Conservation (phyloP, 2,113 vertebrate species). For the Pseudonaja textilis region DNA sequence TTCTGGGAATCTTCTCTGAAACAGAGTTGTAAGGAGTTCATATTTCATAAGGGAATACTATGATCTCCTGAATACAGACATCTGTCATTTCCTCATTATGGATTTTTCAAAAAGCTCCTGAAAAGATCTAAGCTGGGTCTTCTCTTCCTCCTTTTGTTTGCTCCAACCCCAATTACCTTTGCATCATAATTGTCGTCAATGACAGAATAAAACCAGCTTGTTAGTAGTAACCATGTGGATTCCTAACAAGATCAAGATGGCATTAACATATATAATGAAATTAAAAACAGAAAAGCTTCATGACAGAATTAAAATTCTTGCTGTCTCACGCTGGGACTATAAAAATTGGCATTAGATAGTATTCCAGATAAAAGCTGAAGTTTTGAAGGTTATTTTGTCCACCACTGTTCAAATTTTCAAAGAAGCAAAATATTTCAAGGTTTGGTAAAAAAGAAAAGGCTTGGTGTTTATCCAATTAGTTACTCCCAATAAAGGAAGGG, state of each 20-base stretch:
- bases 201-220: slow-evolving; percentile 59
- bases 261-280: slow-evolving; percentile 37
- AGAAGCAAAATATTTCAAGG: slow-evolving; percentile 46
- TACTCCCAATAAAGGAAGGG: neutral
- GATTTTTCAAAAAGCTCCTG: slow-evolving; percentile 81
- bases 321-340: slow-evolving; percentile 21
- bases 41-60: slow-evolving; percentile 74
- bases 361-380: slow-evolving; percentile 47
- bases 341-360: slow-evolving; percentile 34
- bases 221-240: slow-evolving; percentile 12
- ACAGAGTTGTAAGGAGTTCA: slow-evolving; percentile 73
- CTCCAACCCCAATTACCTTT: slow-evolving; percentile 65
- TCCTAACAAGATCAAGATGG: slow-evolving; percentile 31
- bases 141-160: slow-evolving; percentile 75
- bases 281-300: slow-evolving; percentile 35
- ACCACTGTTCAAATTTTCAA: slow-evolving; percentile 49
- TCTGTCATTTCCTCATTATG: slow-evolving; percentile 90
- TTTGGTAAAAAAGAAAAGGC: slow-evolving; percentile 35
- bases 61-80: slow-evolving; percentile 74
- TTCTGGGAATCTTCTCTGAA: slow-evolving; percentile 81
- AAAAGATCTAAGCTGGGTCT: slow-evolving; percentile 84
- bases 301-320: slow-evolving; percentile 17
- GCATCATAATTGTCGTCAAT: slow-evolving; percentile 63
- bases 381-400: slow-evolving; percentile 48
- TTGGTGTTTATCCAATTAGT: neutral